Evolutionary conservation across 1,140 invertebrate species (phyloP), one percentile per base, ranked within the genome.

Genomic region (Neotoxoptera formosana): DNA sequence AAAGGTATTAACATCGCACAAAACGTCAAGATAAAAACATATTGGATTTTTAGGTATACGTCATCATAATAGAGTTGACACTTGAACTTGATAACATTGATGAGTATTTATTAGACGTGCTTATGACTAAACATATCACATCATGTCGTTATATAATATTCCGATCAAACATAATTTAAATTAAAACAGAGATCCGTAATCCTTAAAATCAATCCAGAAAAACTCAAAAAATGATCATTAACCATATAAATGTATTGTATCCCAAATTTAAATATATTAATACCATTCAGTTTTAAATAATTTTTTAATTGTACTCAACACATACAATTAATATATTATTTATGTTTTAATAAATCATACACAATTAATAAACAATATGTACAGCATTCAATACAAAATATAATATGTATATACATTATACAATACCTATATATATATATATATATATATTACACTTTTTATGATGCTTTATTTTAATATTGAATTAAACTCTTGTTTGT

Each of bases 21-120:
- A 60, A 91, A 48, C 76, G 76, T 92, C 91, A 92, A 92, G 76
- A 92, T 92, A 83, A 92, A 47, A 91, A 48, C 34, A 92, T 14
- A 45, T 45, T 48, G 14, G 6, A 2, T 23, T 25, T 20, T 81
- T 48, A 25, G 47, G 11, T 83, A 48, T 17, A 53, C 48, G 87
- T 89, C 48, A 53, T 89, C 17, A 23, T 53, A 89, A 53, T 51
- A 48, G 47, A 48, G 47, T n/a, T 48, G 86, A n/a, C 30, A 51
- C 48, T 53, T 45, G 14, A 90, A 84, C 8, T 92, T 83, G 47
- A 83, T 81, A 92, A 92, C 47, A 81, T 92, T 36, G 47, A 36
- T 47, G 47, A 34, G 67, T 17, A 45, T 81, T 83, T 34, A 92
- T 51, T 41, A 92, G 76, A 91, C 67, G 67, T 34, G 48, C 25